Evolutionary conservation across 2,888 invertebrate genomes (phyloP).

Genomic region (Tanytarsus gracilentus): DNA sequence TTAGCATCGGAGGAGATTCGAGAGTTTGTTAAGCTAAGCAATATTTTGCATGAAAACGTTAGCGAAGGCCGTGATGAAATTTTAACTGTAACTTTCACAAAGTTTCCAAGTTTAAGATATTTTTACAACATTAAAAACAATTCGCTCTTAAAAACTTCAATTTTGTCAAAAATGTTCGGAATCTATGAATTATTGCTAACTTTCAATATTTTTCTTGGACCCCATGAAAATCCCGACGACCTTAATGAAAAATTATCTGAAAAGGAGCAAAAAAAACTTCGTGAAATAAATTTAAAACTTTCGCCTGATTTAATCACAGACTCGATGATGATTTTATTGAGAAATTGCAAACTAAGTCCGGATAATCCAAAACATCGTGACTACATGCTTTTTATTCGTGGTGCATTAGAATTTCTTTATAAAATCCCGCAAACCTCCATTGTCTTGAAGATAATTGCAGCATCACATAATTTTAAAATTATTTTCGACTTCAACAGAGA

Average conservation of each 20-base stretch:
- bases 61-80: too few relatives aligned
- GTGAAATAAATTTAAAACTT: neutral
- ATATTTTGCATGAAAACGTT: too few relatives aligned
- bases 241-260: neutral
- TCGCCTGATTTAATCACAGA: neutral
- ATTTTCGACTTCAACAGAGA: neutral
- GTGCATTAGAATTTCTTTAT: neutral
- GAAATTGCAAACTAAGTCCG: neutral
- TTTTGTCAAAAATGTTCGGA: neutral
- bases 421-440: neutral
- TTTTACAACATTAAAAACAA: neutral
- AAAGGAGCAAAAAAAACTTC: neutral
- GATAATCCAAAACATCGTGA: neutral
- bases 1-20: too few relatives aligned
- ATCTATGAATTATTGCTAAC: neutral
- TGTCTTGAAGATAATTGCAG: neutral
- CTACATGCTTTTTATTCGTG: neutral
- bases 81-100: too few relatives aligned
- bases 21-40: too few relatives aligned
- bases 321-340: neutral
- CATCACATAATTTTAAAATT: neutral
- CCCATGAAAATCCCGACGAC: neutral
- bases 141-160: neutral
- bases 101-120: neutral
- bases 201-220: neutral